Base-by-base conservation (phyloP, 2,113 vertebrate genomes). In the Prionailurus bengalensis region DNA sequence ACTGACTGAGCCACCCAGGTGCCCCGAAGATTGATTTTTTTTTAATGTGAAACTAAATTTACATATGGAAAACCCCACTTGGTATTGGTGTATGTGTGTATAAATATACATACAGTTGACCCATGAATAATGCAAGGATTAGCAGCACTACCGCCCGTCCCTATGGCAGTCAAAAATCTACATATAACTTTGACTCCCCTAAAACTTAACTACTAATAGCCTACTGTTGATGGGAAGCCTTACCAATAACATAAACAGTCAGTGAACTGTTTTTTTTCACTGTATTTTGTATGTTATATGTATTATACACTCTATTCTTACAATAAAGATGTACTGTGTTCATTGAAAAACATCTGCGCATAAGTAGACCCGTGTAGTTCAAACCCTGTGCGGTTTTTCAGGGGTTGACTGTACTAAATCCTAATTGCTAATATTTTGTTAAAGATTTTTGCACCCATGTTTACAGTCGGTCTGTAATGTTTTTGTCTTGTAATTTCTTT, bases 381-480 rank as follows among this genome's bases (percentile, higher is more conserved):
- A 76, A 76, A 76, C 16, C 27, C 42, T 76, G 42, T 76, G 42
- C 6, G 42, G 42, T 76, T 42, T n/a, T 76, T 45, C 73, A 76
- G 45, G 42, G 12, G 25, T 45, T 25, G 29, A 76, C 25, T 76
- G 73, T 4, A 39, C 31, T 86, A 10, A 97, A 85, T 86, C 85
- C 13, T 33, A 95, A 66, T 58, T 84, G 13, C 16, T 90, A 42
- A 83, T 65, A 83, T 96, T 97, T 92, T 91, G 51, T 45, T 95
- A 81, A 91, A 33, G 0, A 31, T 42, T 7, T 39, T 79, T 87
- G 3, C 31, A 78, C 55, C 15, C 89, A 45, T n/a, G 7, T 48
- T 61, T 8, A 36, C 19, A 5, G 68, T 29, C 80, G 14, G 2
- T 61, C 16, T 95, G 13, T 73, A 89, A 92, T 25, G 25, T 68